Evolutionary conservation across 2,888 invertebrate species (phyloP).

Genomic region (Campoplex capitator): DNA sequence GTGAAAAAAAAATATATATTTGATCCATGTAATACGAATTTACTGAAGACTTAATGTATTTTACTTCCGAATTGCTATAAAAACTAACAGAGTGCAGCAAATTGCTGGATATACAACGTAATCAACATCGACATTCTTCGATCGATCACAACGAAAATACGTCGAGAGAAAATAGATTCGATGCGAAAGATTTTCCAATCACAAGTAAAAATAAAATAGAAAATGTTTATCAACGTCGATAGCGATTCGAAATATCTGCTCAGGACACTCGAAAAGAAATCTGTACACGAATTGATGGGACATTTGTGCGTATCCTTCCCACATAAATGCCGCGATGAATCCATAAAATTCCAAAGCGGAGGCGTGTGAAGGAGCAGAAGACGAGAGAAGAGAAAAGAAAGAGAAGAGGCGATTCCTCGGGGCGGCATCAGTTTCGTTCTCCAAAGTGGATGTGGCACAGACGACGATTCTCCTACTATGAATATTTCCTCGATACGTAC

Average conservation of each 20-base stretch:
- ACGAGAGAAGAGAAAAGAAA: neutral
- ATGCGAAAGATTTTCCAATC: no score
- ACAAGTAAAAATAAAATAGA: neutral
- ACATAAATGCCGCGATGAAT: slow-evolving; percentile 45
- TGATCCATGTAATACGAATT: no score
- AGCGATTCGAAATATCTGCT: neutral
- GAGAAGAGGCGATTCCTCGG: slow-evolving; percentile 23
- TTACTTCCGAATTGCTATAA: no score
- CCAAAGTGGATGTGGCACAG: slow-evolving; percentile 51
- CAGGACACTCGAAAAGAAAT: neutral
- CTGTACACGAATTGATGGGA: neutral
- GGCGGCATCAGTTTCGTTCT: slow-evolving; percentile 60
- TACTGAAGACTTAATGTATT: no score
- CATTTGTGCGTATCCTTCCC: slow-evolving; percentile 6
- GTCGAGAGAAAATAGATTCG: neutral
- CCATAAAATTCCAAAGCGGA: slow-evolving; percentile 60
- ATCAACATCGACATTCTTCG: neutral
- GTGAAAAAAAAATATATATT: no score
- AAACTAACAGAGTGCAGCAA: no score
- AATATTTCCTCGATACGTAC: slow-evolving; percentile 62
- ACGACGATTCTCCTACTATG: slow-evolving; percentile 52
- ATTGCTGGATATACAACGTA: no score
- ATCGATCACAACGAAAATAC: neutral
- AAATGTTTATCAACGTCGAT: neutral
- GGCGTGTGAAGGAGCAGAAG: slow-evolving; percentile 26